Evolutionary conservation across 2,113 vertebrate species (phyloP).

Genomic region (Lagenorhynchus albirostris): DNA sequence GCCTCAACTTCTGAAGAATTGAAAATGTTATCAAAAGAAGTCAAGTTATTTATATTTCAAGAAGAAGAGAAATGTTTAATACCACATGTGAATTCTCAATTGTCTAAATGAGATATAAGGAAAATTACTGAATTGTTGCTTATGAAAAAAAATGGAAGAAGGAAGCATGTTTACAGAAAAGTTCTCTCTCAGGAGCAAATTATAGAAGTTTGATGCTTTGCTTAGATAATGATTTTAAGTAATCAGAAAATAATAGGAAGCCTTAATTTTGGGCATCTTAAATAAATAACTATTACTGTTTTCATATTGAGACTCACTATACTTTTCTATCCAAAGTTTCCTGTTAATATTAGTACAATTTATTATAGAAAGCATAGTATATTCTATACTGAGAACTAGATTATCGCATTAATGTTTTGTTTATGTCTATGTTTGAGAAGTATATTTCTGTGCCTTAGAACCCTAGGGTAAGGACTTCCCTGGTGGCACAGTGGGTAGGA

Average conservation of each 20-base stretch:
- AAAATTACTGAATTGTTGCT: background rate
- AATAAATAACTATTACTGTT: background rate
- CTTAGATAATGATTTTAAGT: background rate
- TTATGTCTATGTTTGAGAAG: background rate
- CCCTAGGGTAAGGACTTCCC: no score
- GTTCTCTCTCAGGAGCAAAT: background rate
- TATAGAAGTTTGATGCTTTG: background rate
- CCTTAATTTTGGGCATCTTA: background rate
- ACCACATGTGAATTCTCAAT: background rate
- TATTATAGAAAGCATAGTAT: background rate
- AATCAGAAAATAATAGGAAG: background rate
- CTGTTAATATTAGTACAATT: background rate
- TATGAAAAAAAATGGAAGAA: background rate
- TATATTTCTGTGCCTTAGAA: background rate
- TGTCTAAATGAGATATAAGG: background rate
- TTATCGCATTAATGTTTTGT: background rate
- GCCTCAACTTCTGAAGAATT: conserved; percentile 18
- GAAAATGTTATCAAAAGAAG: conserved; percentile 13
- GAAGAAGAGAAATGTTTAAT: background rate
- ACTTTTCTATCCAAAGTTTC: background rate
- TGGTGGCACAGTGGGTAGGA: no score
- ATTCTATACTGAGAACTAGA: background rate
- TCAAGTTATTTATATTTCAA: conserved; percentile 30
- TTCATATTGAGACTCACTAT: background rate
- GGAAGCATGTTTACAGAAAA: background rate